Conservation (phyloP, 2,888 invertebrate species). For the Troides helena region DNA sequence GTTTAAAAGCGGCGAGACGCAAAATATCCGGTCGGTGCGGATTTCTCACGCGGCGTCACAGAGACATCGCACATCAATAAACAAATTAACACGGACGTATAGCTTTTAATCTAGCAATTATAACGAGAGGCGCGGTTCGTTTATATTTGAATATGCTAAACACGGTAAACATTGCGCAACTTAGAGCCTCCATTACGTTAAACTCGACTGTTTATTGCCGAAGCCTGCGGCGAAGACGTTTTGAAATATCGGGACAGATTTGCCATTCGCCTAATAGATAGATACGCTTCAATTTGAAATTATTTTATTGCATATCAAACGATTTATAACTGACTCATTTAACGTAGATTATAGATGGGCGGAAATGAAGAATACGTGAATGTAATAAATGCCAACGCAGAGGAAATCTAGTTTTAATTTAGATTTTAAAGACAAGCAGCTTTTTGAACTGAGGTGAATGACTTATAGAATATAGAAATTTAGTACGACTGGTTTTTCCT, state of each 20-base stretch:
- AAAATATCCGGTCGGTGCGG: slow-evolving; percentile 15
- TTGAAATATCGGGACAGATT: slow-evolving; percentile 13
- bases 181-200: slow-evolving; percentile 6
- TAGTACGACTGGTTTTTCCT: no score
- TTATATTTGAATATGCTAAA: slow-evolving; percentile 20
- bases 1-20: neutral
- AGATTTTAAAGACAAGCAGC: no score
- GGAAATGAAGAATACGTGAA: no score
- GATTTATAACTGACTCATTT: neutral
- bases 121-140: slow-evolving; percentile 2
- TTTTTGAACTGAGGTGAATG: no score
- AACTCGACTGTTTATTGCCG: slow-evolving; percentile 3
- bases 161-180: slow-evolving; percentile 20
- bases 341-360: no score
- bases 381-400: no score
- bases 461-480: no score
- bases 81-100: slow-evolving; percentile 19
- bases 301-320: neutral
- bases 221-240: slow-evolving; percentile 12
- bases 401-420: no score
- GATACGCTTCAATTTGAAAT: neutral
- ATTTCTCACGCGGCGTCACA: slow-evolving; percentile 7
- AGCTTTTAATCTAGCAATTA: slow-evolving; percentile 21
- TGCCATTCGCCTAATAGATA: slow-evolving; percentile 10
- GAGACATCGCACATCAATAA: slow-evolving; percentile 18